Percentiles rank a stretch among this genome's conserved stretches.
Conservation (phyloP, 2,113 vertebrate species). For the Apodemus sylvaticus region DNA sequence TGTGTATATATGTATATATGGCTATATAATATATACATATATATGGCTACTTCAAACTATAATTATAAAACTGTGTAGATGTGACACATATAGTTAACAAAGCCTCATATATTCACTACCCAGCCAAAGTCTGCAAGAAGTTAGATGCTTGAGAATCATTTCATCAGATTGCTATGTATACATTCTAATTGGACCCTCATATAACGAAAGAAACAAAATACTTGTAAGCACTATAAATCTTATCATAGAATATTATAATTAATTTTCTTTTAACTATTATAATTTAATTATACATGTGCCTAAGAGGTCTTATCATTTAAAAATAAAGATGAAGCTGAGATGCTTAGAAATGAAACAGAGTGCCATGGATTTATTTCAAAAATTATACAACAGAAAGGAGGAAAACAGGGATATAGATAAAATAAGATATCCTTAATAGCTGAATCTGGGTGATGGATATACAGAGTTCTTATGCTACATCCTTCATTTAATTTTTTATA, state of each 20-base stretch:
- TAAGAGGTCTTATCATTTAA: slow-evolving; percentile 3
- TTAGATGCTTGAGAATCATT: background rate
- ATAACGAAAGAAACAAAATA: background rate
- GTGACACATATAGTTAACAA: background rate
- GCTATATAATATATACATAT: too few relatives aligned
- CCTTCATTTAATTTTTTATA: background rate
- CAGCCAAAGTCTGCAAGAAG: background rate
- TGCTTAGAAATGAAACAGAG: background rate
- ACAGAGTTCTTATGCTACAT: background rate
- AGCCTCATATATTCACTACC: background rate
- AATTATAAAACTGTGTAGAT: background rate
- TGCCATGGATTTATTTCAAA: background rate
- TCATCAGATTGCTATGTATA: background rate
- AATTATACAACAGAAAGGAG: background rate
- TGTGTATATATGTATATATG: too few relatives aligned
- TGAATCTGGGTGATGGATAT: background rate
- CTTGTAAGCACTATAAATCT: background rate
- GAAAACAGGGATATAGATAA: background rate
- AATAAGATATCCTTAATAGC: background rate
- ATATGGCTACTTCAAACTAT: background rate
- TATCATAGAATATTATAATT: slow-evolving; percentile 18
- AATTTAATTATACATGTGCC: background rate
- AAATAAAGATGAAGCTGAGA: slow-evolving; percentile 1
- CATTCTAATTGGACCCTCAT: background rate
- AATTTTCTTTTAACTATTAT: background rate